phyloP scores from a whole-genome alignment of 2,113 vertebrate genomes.

The Tachycineta bicolor region DNA sequence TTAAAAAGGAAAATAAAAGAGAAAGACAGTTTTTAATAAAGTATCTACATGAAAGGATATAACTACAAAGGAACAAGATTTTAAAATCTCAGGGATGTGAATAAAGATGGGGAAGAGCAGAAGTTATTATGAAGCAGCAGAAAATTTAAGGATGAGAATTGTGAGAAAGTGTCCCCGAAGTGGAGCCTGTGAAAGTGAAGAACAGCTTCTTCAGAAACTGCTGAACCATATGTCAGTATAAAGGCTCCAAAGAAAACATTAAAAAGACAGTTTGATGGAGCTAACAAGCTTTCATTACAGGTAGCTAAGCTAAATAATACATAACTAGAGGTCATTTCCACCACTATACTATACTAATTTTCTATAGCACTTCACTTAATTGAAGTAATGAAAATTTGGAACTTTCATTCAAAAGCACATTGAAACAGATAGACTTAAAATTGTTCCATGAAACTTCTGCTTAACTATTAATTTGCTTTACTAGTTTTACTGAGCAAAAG shows the following conservation, averaged over 20 bases:
- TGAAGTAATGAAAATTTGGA: conserved; percentile 54
- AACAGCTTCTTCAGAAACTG: neutral
- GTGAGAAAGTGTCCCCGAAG: neutral
- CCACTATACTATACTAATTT: conserved; percentile 29
- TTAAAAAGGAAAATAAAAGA: neutral
- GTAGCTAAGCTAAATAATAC: conserved; percentile 27
- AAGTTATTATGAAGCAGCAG: neutral
- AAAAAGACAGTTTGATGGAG: neutral
- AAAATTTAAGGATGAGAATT: neutral
- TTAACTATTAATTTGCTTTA: conserved; percentile 59
- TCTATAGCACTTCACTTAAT: conserved; percentile 26
- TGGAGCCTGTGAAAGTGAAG: neutral
- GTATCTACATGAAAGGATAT: neutral
- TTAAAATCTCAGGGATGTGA: neutral
- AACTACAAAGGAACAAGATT: neutral
- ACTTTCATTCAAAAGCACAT: conserved; percentile 36
- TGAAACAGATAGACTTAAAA: conserved; percentile 32
- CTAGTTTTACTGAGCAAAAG: conserved; percentile 37
- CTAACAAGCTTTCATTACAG: conserved; percentile 12
- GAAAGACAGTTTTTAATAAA: neutral
- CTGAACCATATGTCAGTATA: neutral
- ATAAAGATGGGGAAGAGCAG: neutral
- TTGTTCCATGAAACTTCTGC: conserved; percentile 26
- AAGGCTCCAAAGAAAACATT: neutral
- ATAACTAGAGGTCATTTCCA: conserved; percentile 39